Percentiles rank a stretch among this genome's conserved stretches.
Conservation (phyloP, 2,797 vertebrate species). For the Amphiprion clarkii region DNA sequence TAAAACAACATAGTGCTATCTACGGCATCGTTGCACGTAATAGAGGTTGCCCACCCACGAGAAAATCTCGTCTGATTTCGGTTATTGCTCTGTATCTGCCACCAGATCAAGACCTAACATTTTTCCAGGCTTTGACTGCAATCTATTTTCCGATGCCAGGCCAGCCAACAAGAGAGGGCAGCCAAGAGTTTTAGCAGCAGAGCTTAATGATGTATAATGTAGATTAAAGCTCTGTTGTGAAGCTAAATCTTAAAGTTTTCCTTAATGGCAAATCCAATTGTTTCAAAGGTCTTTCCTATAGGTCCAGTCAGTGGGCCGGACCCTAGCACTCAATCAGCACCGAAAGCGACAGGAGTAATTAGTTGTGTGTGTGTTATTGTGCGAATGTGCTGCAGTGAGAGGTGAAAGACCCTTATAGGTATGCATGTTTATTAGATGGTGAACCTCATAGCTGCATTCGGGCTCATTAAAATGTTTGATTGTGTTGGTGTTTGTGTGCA, state of each 20-base stretch:
- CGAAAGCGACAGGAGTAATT: conserved; percentile 55
- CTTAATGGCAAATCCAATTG: conserved; percentile 72
- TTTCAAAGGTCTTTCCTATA: conserved; percentile 68
- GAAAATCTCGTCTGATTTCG: conserved; percentile 27
- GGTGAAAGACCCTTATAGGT: conserved; percentile 50
- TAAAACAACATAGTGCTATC: neutral
- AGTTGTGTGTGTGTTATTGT: conserved; percentile 23
- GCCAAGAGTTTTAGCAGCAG: conserved; percentile 47
- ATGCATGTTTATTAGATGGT: conserved; percentile 63
- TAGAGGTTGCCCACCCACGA: conserved; percentile 47
- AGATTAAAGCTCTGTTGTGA: conserved; percentile 58
- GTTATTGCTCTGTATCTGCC: conserved; percentile 46
- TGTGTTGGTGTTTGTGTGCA: conserved; percentile 47
- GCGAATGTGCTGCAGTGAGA: conserved; percentile 14
- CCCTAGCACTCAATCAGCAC: conserved; percentile 58
- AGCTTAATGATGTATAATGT: conserved; percentile 68
- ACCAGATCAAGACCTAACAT: conserved; percentile 50
- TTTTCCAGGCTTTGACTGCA: conserved; percentile 45
- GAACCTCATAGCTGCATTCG: conserved; percentile 55
- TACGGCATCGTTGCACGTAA: conserved; percentile 20
- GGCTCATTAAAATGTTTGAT: conserved; percentile 75
- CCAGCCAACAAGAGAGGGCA: conserved; percentile 30
- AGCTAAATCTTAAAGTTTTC: conserved; percentile 63
- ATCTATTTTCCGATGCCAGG: conserved; percentile 52
- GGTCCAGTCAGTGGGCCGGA: conserved; percentile 50